Evolutionary conservation across 2,113 vertebrate genomes (phyloP).

Genomic region (Callaeas wilsoni): DNA sequence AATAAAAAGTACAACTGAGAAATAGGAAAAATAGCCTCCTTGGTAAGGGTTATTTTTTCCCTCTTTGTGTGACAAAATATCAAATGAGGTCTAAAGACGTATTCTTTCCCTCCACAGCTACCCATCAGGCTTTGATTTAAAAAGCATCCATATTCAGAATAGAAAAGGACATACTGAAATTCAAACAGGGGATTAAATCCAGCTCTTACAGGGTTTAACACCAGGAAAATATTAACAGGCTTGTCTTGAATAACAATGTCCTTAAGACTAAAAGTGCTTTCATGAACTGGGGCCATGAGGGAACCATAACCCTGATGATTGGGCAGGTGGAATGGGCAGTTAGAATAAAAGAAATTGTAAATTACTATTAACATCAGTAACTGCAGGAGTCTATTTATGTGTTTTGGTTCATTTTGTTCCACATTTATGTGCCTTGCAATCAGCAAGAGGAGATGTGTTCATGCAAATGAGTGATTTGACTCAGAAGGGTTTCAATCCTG

Average conservation of each 20-base stretch:
- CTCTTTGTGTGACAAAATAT: not conserved
- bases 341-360: not conserved
- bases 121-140: not conserved
- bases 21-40: not conserved
- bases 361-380: not conserved
- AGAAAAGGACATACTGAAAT: not conserved
- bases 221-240: not conserved
- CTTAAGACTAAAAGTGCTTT: not conserved
- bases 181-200: not conserved
- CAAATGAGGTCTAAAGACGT: not conserved
- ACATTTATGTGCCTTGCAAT: not conserved
- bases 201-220: not conserved
- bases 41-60: not conserved
- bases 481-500: not conserved
- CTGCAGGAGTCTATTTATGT: not conserved
- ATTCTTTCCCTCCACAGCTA: not conserved
- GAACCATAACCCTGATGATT: not conserved
- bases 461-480: not conserved
- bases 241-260: not conserved
- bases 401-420: not conserved
- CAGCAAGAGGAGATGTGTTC: not conserved
- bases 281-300: not conserved
- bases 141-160: not conserved
- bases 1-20: not conserved
- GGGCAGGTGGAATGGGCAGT: not conserved